Base-by-base conservation (phyloP, 2,797 vertebrate species). In the Potorous gilbertii region DNA sequence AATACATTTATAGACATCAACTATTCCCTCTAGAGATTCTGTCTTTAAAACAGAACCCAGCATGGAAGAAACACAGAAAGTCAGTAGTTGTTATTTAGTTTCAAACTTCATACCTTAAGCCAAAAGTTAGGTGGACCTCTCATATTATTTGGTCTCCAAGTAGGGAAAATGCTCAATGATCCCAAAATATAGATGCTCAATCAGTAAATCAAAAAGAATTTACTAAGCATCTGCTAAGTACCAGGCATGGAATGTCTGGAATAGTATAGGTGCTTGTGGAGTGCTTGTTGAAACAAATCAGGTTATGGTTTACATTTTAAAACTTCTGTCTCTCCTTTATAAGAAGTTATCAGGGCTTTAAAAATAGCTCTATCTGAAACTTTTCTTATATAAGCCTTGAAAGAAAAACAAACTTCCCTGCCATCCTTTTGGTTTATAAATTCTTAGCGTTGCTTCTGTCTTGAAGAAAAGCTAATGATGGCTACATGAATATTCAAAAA, bases 1-100 rank as follows among this genome's bases (percentile, higher is more conserved):
- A 29, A 31, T 92, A 90, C 46, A n/a, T 46, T 95, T 94, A n/a
- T 54, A 50, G 40, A 46, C 90, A 24, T 50, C 66, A 56, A 56
- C 46, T 66, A 66, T 46, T 93, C 62, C 92, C 92, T 56, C 50
- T 28, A 52, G 54, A 92, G 29, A 66, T 46, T 66, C 52, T 96
- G 93, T 46, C 90, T 96, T 96, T 94, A 92, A 96, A 97, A 96
- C 93, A 93, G 94, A 95, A 92, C 16, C 9, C 21, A 87, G 74
- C 40, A 50, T 50, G 74, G 74, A 87, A 24, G 74, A 27, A 87
- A 50, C 74, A 87, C 40, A 81, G 18, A 50, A 87, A 24, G n/a
- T 81, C 66, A 81, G 24, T 46, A 40, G 21, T 27, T 87, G 18
- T 90, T 96, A 8, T 95, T 66, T 90, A 66, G 95, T 12, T 40